phyloP scores from a whole-genome alignment of 2,113 vertebrate genomes.

The Reinhardtius hippoglossoides region DNA sequence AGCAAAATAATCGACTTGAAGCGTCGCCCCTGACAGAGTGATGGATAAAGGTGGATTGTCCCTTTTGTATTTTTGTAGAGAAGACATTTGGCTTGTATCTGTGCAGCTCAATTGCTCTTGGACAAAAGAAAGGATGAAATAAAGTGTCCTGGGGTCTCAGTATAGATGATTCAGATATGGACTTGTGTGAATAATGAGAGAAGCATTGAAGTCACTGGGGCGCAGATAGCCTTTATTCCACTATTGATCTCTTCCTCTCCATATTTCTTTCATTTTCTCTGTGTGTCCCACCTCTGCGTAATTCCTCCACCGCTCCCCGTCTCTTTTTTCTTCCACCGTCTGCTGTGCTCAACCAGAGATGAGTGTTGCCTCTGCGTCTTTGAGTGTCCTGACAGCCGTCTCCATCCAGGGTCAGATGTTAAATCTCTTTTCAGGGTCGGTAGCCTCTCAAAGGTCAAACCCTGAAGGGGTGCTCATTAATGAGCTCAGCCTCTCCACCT shows the following conservation, averaged over 20 bases:
- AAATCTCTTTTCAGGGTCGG: conserved; percentile 41
- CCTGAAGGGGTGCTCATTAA: conserved; percentile 42
- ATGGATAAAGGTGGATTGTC: conserved; percentile 27
- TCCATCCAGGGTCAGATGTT: conserved; percentile 48
- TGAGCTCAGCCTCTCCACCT: conserved; percentile 35
- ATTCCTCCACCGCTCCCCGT: conserved; percentile 7
- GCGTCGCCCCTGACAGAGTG: conserved; percentile 30
- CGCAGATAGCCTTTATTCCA: conserved; percentile 56
- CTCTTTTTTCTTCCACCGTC: conserved; percentile 2
- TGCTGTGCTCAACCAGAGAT: conserved; percentile 1
- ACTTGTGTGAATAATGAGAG: conserved; percentile 53
- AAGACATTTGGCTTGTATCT: conserved; percentile 31
- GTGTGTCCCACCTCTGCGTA: conserved; percentile 19
- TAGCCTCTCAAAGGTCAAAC: conserved; percentile 42
- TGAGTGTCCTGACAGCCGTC: conserved; percentile 8
- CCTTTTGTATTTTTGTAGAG: conserved; percentile 30
- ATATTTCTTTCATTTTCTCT: conserved; percentile 32
- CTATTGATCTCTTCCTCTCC: conserved; percentile 67
- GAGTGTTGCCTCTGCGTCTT: conserved; percentile 6
- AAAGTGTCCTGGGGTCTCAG: conserved; percentile 47
- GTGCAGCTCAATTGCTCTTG: conserved; percentile 20
- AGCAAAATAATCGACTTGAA: conserved; percentile 43
- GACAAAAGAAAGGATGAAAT: conserved; percentile 38
- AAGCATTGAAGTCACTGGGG: conserved; percentile 46
- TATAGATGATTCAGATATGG: conserved; percentile 60